A percentile compares a stretch with the other conserved stretches of the same genome.
phyloP scores from a whole-genome alignment of 2,888 invertebrate genomes.

The Andrena bucephala region DNA sequence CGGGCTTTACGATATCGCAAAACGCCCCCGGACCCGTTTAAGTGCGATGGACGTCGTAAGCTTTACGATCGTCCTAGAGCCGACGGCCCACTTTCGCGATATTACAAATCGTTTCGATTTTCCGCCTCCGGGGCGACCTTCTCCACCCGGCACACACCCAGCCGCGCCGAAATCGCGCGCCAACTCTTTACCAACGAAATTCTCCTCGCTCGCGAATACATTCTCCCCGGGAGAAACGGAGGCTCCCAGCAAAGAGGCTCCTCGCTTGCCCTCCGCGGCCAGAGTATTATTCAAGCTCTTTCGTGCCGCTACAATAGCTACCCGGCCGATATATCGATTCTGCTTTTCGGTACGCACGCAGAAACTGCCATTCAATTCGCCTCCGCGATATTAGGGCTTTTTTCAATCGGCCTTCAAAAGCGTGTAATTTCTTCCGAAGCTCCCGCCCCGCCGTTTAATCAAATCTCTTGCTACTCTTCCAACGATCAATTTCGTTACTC shows the following conservation, averaged over 20 bases:
- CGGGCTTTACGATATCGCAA: slow-evolving; percentile 75
- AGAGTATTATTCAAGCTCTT: slow-evolving; percentile 46
- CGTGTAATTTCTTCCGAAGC: no score
- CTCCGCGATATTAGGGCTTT: no score
- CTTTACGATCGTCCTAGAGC: slow-evolving; percentile 85
- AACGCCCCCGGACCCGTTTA: slow-evolving; percentile 65
- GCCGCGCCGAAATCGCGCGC: not conserved
- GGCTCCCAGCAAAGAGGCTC: slow-evolving; percentile 26
- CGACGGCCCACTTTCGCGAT: slow-evolving; percentile 78
- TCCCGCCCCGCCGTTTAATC: no score
- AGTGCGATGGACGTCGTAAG: slow-evolving; percentile 74
- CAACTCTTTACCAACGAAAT: slow-evolving; percentile 21
- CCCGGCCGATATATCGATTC: slow-evolving; percentile 57
- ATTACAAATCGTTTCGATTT: slow-evolving; percentile 72
- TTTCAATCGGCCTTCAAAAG: no score
- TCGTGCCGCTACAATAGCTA: slow-evolving; percentile 42
- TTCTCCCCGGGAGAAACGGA: slow-evolving; percentile 40
- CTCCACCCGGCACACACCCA: not conserved
- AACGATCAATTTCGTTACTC: not conserved
- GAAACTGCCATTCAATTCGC: slow-evolving; percentile 48
- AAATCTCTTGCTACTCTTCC: not conserved
- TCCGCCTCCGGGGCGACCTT: slow-evolving; percentile 21
- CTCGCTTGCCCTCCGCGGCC: not conserved
- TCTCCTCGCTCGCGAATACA: slow-evolving; percentile 22
- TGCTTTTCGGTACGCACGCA: slow-evolving; percentile 42